These are phyloP conservation scores for Nibea coibor DNA, from an alignment of 2,113 vertebrate species.

Conservation along the genomic window DNA sequence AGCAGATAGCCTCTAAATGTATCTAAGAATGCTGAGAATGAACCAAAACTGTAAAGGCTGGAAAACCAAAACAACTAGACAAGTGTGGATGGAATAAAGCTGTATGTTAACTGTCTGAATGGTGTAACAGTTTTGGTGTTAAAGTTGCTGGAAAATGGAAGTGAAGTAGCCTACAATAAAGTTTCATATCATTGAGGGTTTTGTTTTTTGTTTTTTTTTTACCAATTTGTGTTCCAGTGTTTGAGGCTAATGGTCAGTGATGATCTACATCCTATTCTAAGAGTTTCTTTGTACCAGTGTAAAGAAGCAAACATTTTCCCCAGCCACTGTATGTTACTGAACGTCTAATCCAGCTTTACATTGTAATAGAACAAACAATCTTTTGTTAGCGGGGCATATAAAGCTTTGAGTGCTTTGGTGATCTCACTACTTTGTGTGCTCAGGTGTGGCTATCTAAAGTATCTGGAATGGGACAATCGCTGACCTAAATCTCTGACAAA, in stretches of 20 bases:
- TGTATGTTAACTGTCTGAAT: too few relatives aligned
- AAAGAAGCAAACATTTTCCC: background rate
- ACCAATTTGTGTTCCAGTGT: background rate
- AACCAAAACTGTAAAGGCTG: background rate
- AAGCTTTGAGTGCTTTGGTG: slow-evolving; percentile 6
- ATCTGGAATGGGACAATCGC: slow-evolving; percentile 43
- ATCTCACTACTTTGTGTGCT: slow-evolving; percentile 41
- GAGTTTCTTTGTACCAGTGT: background rate
- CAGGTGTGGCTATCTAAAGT: slow-evolving; percentile 57
- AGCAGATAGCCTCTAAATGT: background rate
- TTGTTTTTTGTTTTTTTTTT: background rate
- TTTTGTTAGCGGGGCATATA: slow-evolving; percentile 1
- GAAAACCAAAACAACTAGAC: background rate
- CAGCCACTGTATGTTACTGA: background rate
- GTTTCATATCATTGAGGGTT: background rate
- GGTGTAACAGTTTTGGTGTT: too few relatives aligned
- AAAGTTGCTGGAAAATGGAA: background rate
- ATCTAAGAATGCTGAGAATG: too few relatives aligned
- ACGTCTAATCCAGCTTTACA: background rate
- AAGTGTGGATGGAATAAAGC: too few relatives aligned
- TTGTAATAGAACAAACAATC: background rate
- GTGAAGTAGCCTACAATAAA: background rate
- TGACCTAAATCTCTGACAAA: slow-evolving; percentile 56
- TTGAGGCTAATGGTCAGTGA: background rate
- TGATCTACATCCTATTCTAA: background rate